Evolutionary conservation across 2,888 invertebrate genomes (phyloP), one percentile per base, ranked within the genome.

Genomic region (Bursaphelenchus okinawaensis): DNA sequence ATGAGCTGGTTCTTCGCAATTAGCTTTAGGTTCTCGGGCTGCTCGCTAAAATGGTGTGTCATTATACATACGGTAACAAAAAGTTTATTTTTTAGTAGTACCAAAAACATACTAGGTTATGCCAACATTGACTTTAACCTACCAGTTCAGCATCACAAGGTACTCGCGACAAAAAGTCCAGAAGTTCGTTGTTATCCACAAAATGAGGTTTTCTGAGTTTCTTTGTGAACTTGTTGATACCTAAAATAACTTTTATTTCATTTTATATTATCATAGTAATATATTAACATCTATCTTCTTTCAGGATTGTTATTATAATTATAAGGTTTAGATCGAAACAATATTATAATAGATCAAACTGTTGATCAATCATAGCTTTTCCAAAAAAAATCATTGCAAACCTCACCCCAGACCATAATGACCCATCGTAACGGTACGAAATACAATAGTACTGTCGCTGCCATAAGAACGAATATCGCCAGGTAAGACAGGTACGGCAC

Each of bases 401-500:
- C n/a, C 28, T 19, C 50, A 29, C 95, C 96, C 93, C 94, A 95
- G 20, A 89, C 87, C 87, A 96, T 89, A 60, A 96, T 87, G 55
- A 96, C 86, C 84, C 90, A 91, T 80, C 93, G 88, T 60, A 94
- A 85, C 50, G 95, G 94, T 81, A 98, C 88, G 74, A 90, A 87
- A 83, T 93, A 95, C 20, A 96, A 85, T 9, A 95, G 89, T 60
- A 91, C 73, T 75, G 89, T 88, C 12, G 88, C 91, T 57, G 88
- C 86, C 66, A 89, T 83, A 60, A 93, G 85, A 78, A 91, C 87
- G 51, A 89, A 84, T 75, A 94, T 90, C 20, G 93, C 92, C 84
- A 98, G 87, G 86, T 90, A 91, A 79, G 94, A 93, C 75, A 98
- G 86, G 87, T 93, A 95, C 69, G 95, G 93, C 83, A 94, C 91